Base-by-base conservation (phyloP, 2,797 vertebrate genomes). In the Hoplostethus atlanticus region DNA sequence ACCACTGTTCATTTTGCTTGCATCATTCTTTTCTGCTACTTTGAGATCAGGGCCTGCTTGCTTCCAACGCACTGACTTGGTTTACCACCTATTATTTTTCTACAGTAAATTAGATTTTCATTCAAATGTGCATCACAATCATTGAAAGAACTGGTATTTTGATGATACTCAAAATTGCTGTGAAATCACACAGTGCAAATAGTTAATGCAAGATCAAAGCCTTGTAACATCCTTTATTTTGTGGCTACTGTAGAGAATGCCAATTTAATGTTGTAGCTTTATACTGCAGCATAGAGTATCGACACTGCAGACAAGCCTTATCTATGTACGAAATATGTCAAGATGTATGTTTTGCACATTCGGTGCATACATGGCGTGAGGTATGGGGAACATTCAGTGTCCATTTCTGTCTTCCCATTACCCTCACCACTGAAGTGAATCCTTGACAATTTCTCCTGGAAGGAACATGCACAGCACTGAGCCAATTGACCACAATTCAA, bases 401-500 rank as follows among this genome's bases (percentile, higher is more conserved):
- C 81, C 70, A 81, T 80, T 76, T 69, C 52, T 40, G 56, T 84
- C 75, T 87, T 81, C 73, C 63, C 70, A 73, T 69, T 77, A 69
- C 73, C 67, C 75, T 71, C 84, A 11, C 63, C 25, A 61, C 77
- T 60, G 84, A 84, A 77, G 67, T 80, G 83, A 78, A 81, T 81
- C 74, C 74, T 85, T 74, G 59, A 85, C 84, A 71, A 71, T 87
- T 83, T 85, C 76, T 80, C 59, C 75, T 76, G 71, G 68, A 63
- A 75, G 53, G 68, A 76, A 70, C 82, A 79, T 60, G 81, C 77
- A 79, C 81, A 78, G 80, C 70, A 46, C 80, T 76, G 77, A 59
- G 83, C 81, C 75, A 84, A 84, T 86, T 91, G 89, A 90, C 88
- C 89, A 75, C 83, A 74, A 85, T 87, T 88, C 83, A 83, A 87